phyloP scores from a whole-genome alignment of 2,113 vertebrate species.

The Elephas maximus region DNA sequence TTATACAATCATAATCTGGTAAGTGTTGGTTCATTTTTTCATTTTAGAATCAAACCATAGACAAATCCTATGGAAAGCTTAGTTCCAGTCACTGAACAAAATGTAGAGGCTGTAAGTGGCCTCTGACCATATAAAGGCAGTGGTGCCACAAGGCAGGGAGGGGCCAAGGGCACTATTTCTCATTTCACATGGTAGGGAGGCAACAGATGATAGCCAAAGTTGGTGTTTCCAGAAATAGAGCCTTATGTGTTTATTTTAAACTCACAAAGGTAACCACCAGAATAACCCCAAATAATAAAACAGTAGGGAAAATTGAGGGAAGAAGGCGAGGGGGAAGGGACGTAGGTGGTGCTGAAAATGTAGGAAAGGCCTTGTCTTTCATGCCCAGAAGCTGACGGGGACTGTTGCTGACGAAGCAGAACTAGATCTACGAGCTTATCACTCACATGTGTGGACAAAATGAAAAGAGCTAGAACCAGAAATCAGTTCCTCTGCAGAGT shows the following conservation, averaged over 20 bases:
- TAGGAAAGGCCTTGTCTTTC: neutral
- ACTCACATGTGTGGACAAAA: rapidly evolving
- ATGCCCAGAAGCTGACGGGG: neutral
- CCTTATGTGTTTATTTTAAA: neutral
- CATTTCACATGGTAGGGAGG: neutral
- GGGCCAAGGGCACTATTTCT: neutral
- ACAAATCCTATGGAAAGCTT: too few relatives aligned
- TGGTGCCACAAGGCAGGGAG: rapidly evolving
- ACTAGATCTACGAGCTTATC: neutral
- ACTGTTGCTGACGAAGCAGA: neutral
- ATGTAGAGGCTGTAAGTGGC: too few relatives aligned
- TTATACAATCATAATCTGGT: neutral
- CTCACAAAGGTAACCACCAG: neutral
- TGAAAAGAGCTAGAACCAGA: too few relatives aligned
- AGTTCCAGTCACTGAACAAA: rapidly evolving
- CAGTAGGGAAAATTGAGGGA: neutral
- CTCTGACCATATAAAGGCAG: neutral
- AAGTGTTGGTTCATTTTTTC: neutral
- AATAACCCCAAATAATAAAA: neutral
- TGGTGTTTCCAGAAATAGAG: neutral
- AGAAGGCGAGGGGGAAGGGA: rapidly evolving
- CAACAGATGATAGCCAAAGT: rapidly evolving
- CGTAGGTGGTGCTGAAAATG: neutral
- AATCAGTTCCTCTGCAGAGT: neutral
- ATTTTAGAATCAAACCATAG: neutral